These are phyloP conservation scores for Pyrgus malvae DNA, from an alignment of 2,888 invertebrate genomes.

Conservation along the genomic window DNA sequence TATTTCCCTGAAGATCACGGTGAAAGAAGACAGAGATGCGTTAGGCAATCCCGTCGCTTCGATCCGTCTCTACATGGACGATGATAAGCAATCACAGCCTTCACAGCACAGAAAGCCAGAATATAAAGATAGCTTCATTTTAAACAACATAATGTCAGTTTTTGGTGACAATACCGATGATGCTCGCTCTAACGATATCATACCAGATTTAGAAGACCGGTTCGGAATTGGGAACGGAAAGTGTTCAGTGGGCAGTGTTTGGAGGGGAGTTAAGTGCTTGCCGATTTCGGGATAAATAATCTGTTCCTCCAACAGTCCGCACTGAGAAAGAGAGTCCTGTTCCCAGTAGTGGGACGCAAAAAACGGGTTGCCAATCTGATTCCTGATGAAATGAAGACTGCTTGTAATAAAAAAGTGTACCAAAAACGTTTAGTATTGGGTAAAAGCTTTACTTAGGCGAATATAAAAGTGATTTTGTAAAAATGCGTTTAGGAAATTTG, in stretches of 20 bases:
- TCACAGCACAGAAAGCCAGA: background rate
- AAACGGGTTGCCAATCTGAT: too few species aligned
- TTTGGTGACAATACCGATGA: too few species aligned
- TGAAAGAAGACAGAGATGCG: conserved; percentile 11
- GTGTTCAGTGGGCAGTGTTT: background rate
- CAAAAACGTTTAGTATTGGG: too few species aligned
- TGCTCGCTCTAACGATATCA: background rate
- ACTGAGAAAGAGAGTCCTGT: too few species aligned
- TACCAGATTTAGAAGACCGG: background rate
- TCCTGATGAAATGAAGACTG: too few species aligned
- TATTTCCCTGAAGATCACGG: conserved; percentile 1
- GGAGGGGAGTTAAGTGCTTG: background rate
- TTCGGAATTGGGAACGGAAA: background rate
- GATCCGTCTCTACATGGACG: conserved; percentile 4
- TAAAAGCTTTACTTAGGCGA: too few species aligned
- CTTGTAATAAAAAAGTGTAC: too few species aligned
- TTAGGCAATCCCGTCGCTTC: conserved; percentile 9
- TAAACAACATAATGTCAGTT: too few species aligned
- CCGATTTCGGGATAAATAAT: background rate
- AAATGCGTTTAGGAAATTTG: too few species aligned
- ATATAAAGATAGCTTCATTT: background rate
- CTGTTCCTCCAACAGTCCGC: too few species aligned
- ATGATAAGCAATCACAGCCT: background rate
- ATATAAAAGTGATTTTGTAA: too few species aligned
- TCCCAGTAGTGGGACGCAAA: too few species aligned